A percentile compares a stretch with the other conserved stretches of the same genome.
Evolutionary conservation across 1,140 invertebrate species (phyloP).

Genomic region (Drusus annulatus): DNA sequence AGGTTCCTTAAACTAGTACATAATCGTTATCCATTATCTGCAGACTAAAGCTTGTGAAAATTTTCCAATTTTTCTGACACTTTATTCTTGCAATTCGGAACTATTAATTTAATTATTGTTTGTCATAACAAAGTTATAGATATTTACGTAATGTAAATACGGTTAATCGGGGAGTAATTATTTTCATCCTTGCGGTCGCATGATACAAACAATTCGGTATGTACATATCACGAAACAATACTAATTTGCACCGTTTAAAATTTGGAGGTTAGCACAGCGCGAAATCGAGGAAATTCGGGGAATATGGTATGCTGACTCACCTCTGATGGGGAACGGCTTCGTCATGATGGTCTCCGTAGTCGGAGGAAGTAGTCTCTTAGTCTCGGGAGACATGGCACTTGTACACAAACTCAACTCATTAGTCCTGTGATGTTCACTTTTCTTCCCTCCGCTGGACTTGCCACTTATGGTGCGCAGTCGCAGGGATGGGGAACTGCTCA

Average conservation of each 20-base stretch:
- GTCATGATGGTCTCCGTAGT: constrained; percentile 88
- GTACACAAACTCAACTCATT: constrained; percentile 75
- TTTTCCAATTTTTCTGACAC: too few relatives aligned
- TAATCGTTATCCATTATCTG: too few relatives aligned
- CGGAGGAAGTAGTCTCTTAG: constrained; percentile 77
- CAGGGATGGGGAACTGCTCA: constrained; percentile 73
- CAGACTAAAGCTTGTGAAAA: too few relatives aligned
- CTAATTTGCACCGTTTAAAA: constrained; percentile 15
- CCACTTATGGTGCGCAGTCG: constrained; percentile 72
- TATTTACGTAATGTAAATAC: too few relatives aligned
- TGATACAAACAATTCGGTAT: too few relatives aligned
- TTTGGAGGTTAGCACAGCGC: constrained; percentile 12
- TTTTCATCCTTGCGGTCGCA: too few relatives aligned
- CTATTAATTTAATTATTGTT: too few relatives aligned
- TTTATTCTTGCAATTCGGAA: too few relatives aligned
- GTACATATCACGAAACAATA: too few relatives aligned
- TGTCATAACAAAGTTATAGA: too few relatives aligned
- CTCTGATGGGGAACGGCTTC: constrained; percentile 88
- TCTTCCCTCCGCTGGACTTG: constrained; percentile 69
- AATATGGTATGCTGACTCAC: constrained; percentile 64
- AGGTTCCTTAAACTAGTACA: too few relatives aligned
- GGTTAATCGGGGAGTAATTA: too few relatives aligned
- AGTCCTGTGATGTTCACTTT: constrained; percentile 68
- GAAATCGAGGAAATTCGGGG: not conserved
- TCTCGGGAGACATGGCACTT: constrained; percentile 77